Evolutionary conservation across 92 coral and sea anemone species (phyloP), one percentile per base, ranked within the genome.

Genomic region (Phenganax marumi): DNA sequence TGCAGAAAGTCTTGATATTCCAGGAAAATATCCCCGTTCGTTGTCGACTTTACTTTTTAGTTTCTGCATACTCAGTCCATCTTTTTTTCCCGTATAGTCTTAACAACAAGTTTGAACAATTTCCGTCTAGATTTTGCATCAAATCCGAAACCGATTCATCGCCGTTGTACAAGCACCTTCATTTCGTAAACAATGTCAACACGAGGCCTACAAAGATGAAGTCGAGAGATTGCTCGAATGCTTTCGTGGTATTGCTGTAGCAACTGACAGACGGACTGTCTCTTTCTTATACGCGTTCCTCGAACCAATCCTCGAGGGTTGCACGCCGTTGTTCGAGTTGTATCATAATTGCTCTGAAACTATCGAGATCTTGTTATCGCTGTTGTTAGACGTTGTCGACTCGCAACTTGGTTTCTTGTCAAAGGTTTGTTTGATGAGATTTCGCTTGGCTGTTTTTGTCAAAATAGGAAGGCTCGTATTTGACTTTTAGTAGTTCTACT

Each of bases 291-390:
- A 92, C 72, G 53, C 82, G 47, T 92, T 80, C 80, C 66, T 92
- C 73, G 75, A 79, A 1, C 98, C 98, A 6, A 83, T 95, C 82
- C 73, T 95, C 55, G 84, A 85, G 10, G 90, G 90, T 87, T 87
- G 97, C 63, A 93, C 89, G 68, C 88, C 84, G 9, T 85, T 95
- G 39, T 68, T 95, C 26, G 90, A 75, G 54, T 89, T 95, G 22
- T 95, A 95, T 76, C 93, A 92, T 26, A 90, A 90, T 80, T 92
- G 88, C 61, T 88, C 98, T 0, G 98, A 95, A 78, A 89, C 93
- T 81, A 92, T 91, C 25, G 90, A 89, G 33, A 50, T 92, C 85
- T 89, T 95, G n/a, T 66, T 95, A 88, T 97, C 93, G 73, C 86
- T 92, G 86, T 92, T 82, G 76, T 92, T 91, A 47, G 96, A 95